Evolutionary conservation across 2,888 invertebrate genomes (phyloP), one percentile per base, ranked within the genome.

Genomic region (Mactromeris polynyma): DNA sequence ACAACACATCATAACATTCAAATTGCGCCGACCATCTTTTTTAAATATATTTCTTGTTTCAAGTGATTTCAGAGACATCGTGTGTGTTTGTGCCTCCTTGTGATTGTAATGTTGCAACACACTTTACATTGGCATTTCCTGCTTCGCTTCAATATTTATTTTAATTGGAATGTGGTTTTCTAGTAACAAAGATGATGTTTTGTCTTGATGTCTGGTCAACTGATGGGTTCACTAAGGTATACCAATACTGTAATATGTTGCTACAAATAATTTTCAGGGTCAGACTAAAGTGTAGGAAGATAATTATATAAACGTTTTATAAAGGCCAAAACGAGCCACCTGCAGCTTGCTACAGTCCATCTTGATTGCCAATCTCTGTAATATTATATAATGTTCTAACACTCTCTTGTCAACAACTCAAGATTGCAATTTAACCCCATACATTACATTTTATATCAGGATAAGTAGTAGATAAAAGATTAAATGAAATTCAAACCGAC

Each of bases 401-500:
- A 46, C 46, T 17, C 46, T 64, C 58, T 64, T 64, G 58, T 64
- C n/a, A 64, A 64, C 58, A 64, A 2, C 1, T 26, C 58, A 64
- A 64, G 58, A 26, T 11, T 11, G 58, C n/a, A 26, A 26, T 26
- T 64, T 64, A n/a, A 64, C 58, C 58, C n/a, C n/a, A 26, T 26
- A 64, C 58, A 9, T 64, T 26, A 64, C 21, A 26, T 64, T 26
- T n/a, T 26, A 26, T 64, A 64, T 64, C 58, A 26, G 26, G 58
- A 26, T 64, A 64, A 64, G 2, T 64, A 26, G 26, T 9, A 64
- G 26, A 64, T 26, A 64, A 64, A n/a, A 64, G 26, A 64, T 7
- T n/a, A 64, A 64, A 73, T 33, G 73, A 73, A 69, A 73, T 73
- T 36, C 73, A 36, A 73, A 73, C 73, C 58, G 26, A n/a, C 58